Evolutionary conservation across 2,113 vertebrate genomes (phyloP).

Genomic region (Psittacara wagleri): DNA sequence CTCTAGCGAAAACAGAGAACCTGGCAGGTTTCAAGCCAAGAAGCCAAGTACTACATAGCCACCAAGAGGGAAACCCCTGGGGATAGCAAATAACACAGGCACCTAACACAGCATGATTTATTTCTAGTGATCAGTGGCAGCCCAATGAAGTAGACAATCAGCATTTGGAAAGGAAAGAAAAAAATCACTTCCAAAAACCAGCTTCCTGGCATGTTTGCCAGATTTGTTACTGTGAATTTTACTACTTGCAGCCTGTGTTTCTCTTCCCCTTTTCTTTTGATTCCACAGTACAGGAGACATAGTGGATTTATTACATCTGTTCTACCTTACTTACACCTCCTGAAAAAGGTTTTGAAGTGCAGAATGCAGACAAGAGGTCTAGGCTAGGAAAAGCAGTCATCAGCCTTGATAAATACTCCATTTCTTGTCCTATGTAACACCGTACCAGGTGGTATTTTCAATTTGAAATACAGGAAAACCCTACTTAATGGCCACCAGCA

Average conservation of each 20-base stretch:
- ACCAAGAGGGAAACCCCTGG: background rate
- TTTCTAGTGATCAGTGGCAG: constrained; percentile 39
- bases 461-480: background rate
- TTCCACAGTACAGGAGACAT: background rate
- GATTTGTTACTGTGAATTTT: background rate
- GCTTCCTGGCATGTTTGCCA: background rate
- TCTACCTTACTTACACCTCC: background rate
- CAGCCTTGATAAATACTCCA: background rate
- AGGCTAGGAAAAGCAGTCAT: background rate
- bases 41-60: background rate
- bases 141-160: background rate
- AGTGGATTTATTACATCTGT: background rate
- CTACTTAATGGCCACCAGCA: background rate
- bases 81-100: background rate
- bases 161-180: background rate
- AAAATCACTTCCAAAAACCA: background rate
- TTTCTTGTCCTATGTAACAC: background rate
- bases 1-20: background rate
- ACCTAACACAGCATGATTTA: background rate
- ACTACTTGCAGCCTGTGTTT: background rate
- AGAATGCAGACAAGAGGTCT: background rate
- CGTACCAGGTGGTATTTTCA: background rate
- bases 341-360: background rate
- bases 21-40: background rate
- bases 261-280: background rate